A percentile compares a stretch with the other conserved stretches of the same genome.
Evolutionary conservation across 2,888 invertebrate genomes (phyloP).

Genomic region (Ctenicera cuprea): DNA sequence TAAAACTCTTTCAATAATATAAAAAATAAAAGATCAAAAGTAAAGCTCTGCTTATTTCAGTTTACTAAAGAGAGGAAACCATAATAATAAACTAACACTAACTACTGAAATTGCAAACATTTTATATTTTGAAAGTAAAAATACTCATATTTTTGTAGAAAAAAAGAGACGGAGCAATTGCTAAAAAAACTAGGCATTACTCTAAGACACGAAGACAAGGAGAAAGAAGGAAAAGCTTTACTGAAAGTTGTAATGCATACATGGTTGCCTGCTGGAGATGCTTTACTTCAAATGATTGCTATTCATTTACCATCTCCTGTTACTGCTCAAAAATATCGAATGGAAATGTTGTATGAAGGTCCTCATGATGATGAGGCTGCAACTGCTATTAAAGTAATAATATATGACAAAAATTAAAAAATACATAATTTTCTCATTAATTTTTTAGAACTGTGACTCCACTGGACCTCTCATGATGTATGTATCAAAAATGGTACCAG

Average conservation of each 20-base stretch:
- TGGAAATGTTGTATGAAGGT: conserved; percentile 99
- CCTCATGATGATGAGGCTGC: conserved; percentile 85
- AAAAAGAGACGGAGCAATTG: conserved; percentile 92
- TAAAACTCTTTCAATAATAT: too few relatives aligned
- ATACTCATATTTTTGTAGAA: conserved; percentile 75
- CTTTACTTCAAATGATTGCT: conserved; percentile 99
- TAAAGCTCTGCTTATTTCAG: too few relatives aligned
- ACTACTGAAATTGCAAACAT: too few relatives aligned
- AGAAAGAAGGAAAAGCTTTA: conserved; percentile 96
- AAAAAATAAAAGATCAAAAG: too few relatives aligned
- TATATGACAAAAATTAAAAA: background rate
- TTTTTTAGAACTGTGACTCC: conserved; percentile 89
- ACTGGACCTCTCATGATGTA: conserved; percentile 99
- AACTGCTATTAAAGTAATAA: conserved; percentile 81
- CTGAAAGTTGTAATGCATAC: conserved; percentile 99
- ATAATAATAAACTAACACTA: too few relatives aligned
- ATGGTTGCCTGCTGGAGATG: conserved; percentile 99
- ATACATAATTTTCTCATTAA: background rate
- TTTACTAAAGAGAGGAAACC: too few relatives aligned
- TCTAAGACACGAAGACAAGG: conserved; percentile 95
- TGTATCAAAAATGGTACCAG: conserved; percentile 99
- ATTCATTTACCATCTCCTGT: conserved; percentile 99
- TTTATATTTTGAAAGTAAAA: background rate
- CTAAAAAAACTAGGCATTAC: conserved; percentile 94
- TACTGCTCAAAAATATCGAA: conserved; percentile 98